Base-by-base conservation (phyloP, 2,113 vertebrate species). In the Capreolus pygargus region DNA sequence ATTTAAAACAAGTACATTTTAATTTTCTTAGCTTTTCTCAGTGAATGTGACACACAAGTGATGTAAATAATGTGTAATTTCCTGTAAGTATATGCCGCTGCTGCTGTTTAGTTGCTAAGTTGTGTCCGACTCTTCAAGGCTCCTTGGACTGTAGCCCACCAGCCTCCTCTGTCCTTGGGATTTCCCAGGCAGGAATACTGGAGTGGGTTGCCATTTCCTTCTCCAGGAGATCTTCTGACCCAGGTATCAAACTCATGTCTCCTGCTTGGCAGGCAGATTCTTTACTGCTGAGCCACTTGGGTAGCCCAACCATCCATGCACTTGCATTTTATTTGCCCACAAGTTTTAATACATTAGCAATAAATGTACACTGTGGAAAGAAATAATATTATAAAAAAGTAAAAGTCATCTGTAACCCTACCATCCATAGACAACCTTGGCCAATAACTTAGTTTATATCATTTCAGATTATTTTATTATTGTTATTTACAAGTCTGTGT, bases 1-100 rank as follows among this genome's bases (percentile, higher is more conserved):
- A 96, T 88, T 97, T 97, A 94, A 97, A 96, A 60, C 36, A n/a
- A 25, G 36, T 85, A 58, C 33, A 76, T 88, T 95, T 81, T 27
- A 61, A 81, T 94, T 96, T 95, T 92, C 25, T 81, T 92, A 88
- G 45, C 6, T 94, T 91, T 92, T 76, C 86, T 84, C 70, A 74
- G 47, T 54, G 39, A 91, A 57, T 88, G 36, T 84, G 74, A 83
- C 28, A 58, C 91, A 43, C 6, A 92, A 92, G 57, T 86, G 33
- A 70, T 93, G 27, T 7, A 92, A 94, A 74, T 86, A 28, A 61
- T 89, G 8, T 57, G 10, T 89, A 84, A 45, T 92, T 81, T 97
- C 81, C 67, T 86, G 3, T 79, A 91, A 76, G 36, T 43, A 43
- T 43, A 14, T 76, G 70, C 12, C 43, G 70, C 70, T 39, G 12